Evolutionary conservation across 2,113 vertebrate species (phyloP).

Genomic region (Gallinago paraguaiae): DNA sequence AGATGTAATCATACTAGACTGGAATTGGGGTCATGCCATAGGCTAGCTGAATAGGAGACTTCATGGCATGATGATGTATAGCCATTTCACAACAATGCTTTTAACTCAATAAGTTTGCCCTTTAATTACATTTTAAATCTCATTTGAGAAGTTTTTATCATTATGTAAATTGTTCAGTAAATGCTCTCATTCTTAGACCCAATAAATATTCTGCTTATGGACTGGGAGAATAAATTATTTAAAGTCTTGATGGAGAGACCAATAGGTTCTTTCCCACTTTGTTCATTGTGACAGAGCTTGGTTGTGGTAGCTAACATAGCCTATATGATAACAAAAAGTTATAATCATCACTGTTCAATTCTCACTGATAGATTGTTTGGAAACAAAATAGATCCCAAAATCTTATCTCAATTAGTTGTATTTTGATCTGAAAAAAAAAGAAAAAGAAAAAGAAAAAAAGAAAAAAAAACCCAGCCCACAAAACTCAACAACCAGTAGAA

Average conservation of each 20-base stretch:
- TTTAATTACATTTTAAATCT: conserved; percentile 77
- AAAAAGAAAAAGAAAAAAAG: background rate
- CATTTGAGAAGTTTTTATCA: conserved; percentile 71
- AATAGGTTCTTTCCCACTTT: background rate
- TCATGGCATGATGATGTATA: conserved; percentile 71
- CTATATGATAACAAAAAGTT: background rate
- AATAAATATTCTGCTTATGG: conserved; percentile 50
- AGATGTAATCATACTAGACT: conserved; percentile 72
- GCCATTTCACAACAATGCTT: conserved; percentile 46
- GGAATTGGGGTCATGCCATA: conserved; percentile 75
- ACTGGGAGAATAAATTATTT: conserved; percentile 42
- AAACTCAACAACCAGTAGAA: background rate
- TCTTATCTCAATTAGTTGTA: background rate
- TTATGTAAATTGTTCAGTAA: conserved; percentile 72
- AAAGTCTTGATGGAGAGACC: background rate
- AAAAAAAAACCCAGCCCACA: fast-evolving
- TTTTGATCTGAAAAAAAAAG: background rate
- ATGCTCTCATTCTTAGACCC: conserved; percentile 46
- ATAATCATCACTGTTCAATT: background rate
- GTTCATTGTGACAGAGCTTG: background rate
- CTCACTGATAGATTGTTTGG: background rate
- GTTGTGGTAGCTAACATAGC: background rate
- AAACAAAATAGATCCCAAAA: background rate
- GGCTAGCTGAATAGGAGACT: conserved; percentile 61
- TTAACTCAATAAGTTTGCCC: conserved; percentile 56